phyloP scores from a whole-genome alignment of 2,113 vertebrate species.

The Gadus macrocephalus region DNA sequence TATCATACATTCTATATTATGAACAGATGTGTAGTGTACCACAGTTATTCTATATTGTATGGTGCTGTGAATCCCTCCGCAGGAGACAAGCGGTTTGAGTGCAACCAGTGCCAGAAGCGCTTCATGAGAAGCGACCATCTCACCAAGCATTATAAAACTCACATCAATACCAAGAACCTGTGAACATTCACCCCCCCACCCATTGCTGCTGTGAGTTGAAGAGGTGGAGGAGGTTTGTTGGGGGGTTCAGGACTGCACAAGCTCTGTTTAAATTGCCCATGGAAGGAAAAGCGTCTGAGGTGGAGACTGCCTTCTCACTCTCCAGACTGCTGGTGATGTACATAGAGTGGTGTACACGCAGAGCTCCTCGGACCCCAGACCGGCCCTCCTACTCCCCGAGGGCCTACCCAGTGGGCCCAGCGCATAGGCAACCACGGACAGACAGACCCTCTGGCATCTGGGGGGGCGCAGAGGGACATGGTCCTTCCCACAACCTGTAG shows the following conservation, averaged over 20 bases:
- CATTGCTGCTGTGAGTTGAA: not conserved
- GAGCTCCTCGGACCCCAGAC: too few relatives aligned
- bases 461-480: too few relatives aligned
- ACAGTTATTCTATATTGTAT: too few relatives aligned
- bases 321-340: slow-evolving; percentile 38
- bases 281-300: slow-evolving; percentile 25
- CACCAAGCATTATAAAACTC: slow-evolving; percentile 98
- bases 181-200: slow-evolving; percentile 60
- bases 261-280: slow-evolving; percentile 22
- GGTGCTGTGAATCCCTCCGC: slow-evolving; percentile 24
- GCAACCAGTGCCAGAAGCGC: slow-evolving; percentile 95
- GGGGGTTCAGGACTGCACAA: slow-evolving; percentile 12
- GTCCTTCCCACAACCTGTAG: too few relatives aligned
- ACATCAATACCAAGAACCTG: slow-evolving; percentile 98
- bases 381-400: slow-evolving; percentile 11
- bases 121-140: slow-evolving; percentile 98
- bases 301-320: slow-evolving; percentile 16
- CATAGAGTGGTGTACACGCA: slow-evolving; percentile 17
- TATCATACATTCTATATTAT: too few relatives aligned
- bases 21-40: too few relatives aligned
- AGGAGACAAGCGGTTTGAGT: slow-evolving; percentile 98
- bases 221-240: not conserved
- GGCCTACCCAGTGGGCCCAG: too few relatives aligned
- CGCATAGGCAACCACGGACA: too few relatives aligned
- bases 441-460: too few relatives aligned